A percentile compares a stretch with the other conserved stretches of the same genome.
These are phyloP conservation scores for Micrasema longulum DNA, from an alignment of 1,140 invertebrate genomes.

Conservation along the genomic window DNA sequence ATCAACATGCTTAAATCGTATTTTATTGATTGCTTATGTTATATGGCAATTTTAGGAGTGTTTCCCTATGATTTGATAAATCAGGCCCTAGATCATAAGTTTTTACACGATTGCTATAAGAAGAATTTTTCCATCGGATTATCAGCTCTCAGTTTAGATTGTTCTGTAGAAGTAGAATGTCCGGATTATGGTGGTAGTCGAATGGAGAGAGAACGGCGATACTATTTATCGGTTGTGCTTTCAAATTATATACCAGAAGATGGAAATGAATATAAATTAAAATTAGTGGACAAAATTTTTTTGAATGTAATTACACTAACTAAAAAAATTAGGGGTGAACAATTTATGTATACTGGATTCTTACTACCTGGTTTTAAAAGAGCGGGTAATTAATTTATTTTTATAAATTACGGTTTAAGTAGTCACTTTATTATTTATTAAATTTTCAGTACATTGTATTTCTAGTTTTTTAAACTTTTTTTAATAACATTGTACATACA, in stretches of 20 bases:
- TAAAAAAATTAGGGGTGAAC: conserved; percentile 21
- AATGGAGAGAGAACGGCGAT: background rate
- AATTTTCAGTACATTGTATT: too few relatives aligned
- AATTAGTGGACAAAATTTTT: background rate
- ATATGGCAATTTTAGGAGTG: background rate
- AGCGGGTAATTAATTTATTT: conserved; percentile 11
- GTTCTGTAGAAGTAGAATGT: conserved; percentile 8
- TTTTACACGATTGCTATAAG: background rate
- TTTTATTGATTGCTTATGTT: conserved; percentile 18
- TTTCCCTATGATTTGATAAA: conserved; percentile 16
- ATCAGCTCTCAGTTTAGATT: background rate
- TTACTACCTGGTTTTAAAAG: conserved; percentile 14
- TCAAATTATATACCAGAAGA: conserved; percentile 17
- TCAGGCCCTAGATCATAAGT: background rate
- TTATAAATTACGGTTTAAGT: too few relatives aligned
- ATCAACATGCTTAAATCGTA: background rate
- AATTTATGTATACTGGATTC: conserved; percentile 11
- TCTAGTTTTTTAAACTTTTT: too few relatives aligned
- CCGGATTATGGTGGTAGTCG: conserved; percentile 8
- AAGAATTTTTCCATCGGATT: background rate
- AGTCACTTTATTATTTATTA: too few relatives aligned
- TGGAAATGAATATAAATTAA: conserved; percentile 14
- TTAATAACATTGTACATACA: too few relatives aligned
- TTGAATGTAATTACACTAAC: background rate
- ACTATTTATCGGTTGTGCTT: background rate